A percentile compares a stretch with the other conserved stretches of the same genome.
These are phyloP conservation scores for Ondatra zibethicus DNA, from an alignment of 2,113 vertebrate species.

Conservation along the genomic window DNA sequence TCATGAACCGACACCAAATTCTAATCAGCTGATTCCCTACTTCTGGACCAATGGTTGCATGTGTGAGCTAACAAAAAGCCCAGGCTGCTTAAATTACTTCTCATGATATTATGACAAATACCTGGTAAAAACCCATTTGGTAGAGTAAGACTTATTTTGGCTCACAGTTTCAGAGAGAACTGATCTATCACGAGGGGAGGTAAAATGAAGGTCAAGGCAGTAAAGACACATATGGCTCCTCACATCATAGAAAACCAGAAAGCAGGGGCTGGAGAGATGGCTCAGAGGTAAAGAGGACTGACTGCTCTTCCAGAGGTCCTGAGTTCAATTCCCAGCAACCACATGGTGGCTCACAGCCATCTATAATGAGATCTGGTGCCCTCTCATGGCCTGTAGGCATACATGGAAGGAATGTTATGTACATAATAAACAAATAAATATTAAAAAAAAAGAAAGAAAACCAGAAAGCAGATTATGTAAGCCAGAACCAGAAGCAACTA, in stretches of 20 bases:
- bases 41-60: background rate
- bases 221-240: background rate
- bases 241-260: background rate
- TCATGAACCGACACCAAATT: slow-evolving; percentile 23
- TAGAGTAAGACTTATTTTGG: background rate
- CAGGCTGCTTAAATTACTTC: background rate
- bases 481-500: background rate
- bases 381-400: no score
- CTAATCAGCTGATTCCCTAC: background rate
- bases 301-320: no score
- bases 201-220: background rate
- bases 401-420: no score
- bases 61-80: background rate
- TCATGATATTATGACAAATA: background rate
- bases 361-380: no score
- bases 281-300: no score
- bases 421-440: no score
- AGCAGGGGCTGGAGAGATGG: no score
- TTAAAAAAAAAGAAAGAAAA: no score
- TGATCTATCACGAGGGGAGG: background rate
- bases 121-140: background rate
- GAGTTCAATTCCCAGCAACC: no score
- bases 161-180: background rate
- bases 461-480: background rate
- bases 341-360: no score